Evolutionary conservation across 2,797 vertebrate genomes (phyloP).

Genomic region (Pipistrellus pipistrellus): DNA sequence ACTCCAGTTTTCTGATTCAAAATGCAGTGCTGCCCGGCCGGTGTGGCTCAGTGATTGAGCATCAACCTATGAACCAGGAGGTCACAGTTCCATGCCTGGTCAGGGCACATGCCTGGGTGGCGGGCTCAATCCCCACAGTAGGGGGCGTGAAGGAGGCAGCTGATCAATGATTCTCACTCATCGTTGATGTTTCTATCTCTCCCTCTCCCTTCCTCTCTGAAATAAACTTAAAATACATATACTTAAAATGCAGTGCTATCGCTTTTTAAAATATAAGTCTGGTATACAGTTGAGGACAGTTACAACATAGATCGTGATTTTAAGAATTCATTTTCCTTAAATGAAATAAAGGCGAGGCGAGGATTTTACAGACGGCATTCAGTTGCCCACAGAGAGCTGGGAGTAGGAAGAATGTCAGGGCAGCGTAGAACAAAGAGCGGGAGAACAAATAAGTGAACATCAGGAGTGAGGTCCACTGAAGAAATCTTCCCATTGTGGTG

Average conservation of each 20-base stretch:
- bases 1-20: slow-evolving; percentile 21
- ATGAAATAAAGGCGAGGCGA: slow-evolving; percentile 9
- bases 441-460: background rate
- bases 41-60: too few relatives aligned
- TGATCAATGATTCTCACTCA: too few relatives aligned
- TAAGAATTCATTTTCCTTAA: slow-evolving; percentile 15
- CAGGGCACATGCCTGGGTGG: too few relatives aligned
- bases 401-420: background rate
- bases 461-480: background rate
- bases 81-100: too few relatives aligned
- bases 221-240: too few relatives aligned
- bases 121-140: too few relatives aligned
- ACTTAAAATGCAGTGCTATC: slow-evolving; percentile 2
- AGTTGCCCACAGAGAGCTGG: background rate
- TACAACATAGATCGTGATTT: background rate
- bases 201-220: too few relatives aligned
- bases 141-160: too few relatives aligned
- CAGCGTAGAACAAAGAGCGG: background rate
- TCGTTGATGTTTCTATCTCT: too few relatives aligned
- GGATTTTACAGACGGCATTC: background rate
- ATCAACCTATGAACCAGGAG: too few relatives aligned
- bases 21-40: background rate
- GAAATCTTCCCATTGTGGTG: background rate
- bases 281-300: background rate
- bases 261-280: background rate